Evolutionary conservation across 2,797 vertebrate genomes (phyloP).

Genomic region (Rhincodon typus): DNA sequence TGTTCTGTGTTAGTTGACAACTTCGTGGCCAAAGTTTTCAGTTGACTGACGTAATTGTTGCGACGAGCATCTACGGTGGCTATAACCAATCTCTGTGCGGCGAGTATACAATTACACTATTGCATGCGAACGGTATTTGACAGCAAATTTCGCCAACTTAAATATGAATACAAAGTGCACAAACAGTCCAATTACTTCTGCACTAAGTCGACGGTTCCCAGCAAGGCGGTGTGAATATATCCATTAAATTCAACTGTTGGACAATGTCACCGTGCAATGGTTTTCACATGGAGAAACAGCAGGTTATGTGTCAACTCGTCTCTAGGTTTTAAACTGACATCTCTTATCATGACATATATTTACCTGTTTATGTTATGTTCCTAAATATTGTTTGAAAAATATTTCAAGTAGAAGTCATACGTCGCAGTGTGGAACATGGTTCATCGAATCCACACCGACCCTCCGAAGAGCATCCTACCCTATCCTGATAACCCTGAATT

Average conservation of each 20-base stretch:
- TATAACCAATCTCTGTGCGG: background rate
- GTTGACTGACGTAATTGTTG: background rate
- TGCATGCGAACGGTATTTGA: background rate
- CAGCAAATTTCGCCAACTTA: background rate
- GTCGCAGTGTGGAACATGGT: too few relatives aligned
- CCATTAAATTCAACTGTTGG: background rate
- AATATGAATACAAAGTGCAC: background rate
- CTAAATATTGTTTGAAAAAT: background rate
- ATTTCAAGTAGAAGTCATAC: background rate
- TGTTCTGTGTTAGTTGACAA: background rate
- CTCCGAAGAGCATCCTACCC: too few relatives aligned
- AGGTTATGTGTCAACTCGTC: background rate
- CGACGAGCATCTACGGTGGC: background rate
- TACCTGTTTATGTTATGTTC: background rate
- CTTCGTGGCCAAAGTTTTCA: background rate
- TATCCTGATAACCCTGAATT: too few relatives aligned
- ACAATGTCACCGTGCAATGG: background rate
- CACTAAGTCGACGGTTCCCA: background rate
- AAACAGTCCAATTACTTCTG: background rate
- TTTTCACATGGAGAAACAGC: background rate
- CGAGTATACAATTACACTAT: background rate
- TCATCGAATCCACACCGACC: too few relatives aligned
- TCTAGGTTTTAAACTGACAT: background rate
- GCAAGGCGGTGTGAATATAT: background rate
- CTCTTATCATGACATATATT: background rate